A percentile compares a stretch with the other conserved stretches of the same genome.
Conservation (phyloP, 2,797 vertebrate species). For the Heteromormyrus szaboi region DNA sequence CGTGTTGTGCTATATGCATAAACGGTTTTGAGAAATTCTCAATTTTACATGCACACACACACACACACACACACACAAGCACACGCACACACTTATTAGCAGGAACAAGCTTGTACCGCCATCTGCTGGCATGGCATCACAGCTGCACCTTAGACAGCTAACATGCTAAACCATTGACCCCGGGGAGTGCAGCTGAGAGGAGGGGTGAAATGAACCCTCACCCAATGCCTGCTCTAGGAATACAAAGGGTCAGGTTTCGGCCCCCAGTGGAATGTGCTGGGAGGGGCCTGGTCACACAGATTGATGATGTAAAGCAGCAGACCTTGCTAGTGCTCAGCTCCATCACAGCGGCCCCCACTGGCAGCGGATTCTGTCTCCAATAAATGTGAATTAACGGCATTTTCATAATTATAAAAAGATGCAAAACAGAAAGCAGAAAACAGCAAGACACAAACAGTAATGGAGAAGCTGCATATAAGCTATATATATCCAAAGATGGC, state of each 20-base stretch:
- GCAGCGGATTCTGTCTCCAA: slow-evolving; percentile 28
- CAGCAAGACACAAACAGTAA: background rate
- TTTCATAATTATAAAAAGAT: background rate
- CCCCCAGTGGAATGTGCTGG: slow-evolving; percentile 54
- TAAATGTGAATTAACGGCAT: background rate
- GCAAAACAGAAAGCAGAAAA: background rate
- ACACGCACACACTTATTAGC: background rate
- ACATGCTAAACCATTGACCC: background rate
- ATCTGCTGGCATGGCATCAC: slow-evolving; percentile 1
- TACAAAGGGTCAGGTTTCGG: slow-evolving; percentile 10
- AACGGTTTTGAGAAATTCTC: background rate
- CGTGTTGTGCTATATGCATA: background rate
- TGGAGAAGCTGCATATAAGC: background rate
- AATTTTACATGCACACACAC: background rate
- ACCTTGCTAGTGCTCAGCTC: slow-evolving; percentile 49
- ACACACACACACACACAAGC: background rate
- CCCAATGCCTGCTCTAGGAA: background rate
- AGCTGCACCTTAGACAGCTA: background rate
- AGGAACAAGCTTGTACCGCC: background rate
- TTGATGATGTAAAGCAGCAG: slow-evolving; percentile 58
- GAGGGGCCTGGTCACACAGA: slow-evolving; percentile 51
- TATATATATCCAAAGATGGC: background rate
- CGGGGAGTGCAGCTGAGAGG: background rate
- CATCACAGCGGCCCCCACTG: slow-evolving; percentile 51
- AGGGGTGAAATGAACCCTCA: background rate